These are phyloP conservation scores for Dascillus cervinus DNA, from an alignment of 2,888 invertebrate species.

Conservation along the genomic window DNA sequence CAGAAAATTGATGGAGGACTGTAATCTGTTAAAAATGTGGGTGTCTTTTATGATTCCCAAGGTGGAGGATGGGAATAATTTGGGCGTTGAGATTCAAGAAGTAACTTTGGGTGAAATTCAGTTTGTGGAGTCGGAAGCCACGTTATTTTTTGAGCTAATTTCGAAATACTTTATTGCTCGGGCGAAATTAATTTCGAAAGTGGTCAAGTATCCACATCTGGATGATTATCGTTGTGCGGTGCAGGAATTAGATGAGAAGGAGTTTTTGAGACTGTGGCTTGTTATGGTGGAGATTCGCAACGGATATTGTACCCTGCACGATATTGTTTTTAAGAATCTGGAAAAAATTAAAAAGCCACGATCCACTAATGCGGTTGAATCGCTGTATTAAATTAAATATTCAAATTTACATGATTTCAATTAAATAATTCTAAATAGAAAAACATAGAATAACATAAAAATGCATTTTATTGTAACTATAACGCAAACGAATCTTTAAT, in stretches of 20 bases:
- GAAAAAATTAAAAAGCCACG: constrained; percentile 98
- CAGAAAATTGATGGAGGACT: constrained; percentile 88
- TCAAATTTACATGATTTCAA: no score
- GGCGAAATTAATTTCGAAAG: constrained; percentile 78
- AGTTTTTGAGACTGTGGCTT: constrained; percentile 88
- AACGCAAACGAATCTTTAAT: no score
- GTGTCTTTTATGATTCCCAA: constrained; percentile 97
- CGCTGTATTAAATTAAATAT: constrained; percentile 74
- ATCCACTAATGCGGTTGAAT: constrained; percentile 76
- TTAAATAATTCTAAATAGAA: no score
- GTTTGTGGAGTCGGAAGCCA: constrained; percentile 94
- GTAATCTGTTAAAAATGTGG: constrained; percentile 97
- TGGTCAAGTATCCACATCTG: constrained; percentile 96
- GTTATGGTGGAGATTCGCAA: constrained; percentile 95
- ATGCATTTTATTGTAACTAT: no score
- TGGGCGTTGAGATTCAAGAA: constrained; percentile 98
- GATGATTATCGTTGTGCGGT: constrained; percentile 93
- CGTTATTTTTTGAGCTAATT: constrained; percentile 96
- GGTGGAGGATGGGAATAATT: constrained; percentile 99
- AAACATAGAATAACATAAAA: no score
- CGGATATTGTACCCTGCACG: constrained; percentile 94
- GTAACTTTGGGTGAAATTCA: constrained; percentile 96
- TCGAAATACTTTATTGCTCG: constrained; percentile 89
- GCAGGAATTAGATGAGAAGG: constrained; percentile 92
- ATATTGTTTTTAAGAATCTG: constrained; percentile 95